Conservation (phyloP, 2,888 invertebrate genomes). For the Onthophagus sagittarius region DNA sequence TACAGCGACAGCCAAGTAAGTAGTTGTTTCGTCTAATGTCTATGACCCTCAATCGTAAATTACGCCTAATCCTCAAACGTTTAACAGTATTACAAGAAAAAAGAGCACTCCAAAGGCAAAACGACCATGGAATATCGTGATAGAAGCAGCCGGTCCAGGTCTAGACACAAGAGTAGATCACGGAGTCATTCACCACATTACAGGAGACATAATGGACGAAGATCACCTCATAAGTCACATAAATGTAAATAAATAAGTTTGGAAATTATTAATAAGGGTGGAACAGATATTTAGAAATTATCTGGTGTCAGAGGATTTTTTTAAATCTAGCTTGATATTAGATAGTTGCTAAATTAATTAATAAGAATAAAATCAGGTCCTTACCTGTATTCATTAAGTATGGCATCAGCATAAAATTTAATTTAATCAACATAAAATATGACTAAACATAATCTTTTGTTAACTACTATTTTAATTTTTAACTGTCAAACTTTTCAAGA, state of each 20-base stretch:
- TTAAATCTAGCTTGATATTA: too few relatives aligned
- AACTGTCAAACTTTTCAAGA: too few relatives aligned
- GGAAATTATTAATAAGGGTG: too few relatives aligned
- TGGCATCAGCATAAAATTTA: too few relatives aligned
- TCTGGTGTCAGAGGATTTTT: too few relatives aligned
- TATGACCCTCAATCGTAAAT: background rate
- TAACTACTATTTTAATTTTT: too few relatives aligned
- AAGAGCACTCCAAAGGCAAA: background rate
- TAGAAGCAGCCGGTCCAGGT: conserved; percentile 40
- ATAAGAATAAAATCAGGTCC: too few relatives aligned
- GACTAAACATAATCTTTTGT: too few relatives aligned
- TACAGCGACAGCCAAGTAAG: conserved; percentile 7
- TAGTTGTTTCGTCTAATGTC: background rate
- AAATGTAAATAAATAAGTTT: conserved; percentile 21
- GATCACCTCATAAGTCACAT: conserved; percentile 23
- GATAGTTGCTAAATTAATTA: too few relatives aligned
- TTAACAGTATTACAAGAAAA: conserved; percentile 1
- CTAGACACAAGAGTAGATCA: conserved; percentile 38
- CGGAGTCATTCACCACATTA: conserved; percentile 40
- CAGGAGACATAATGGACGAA: conserved; percentile 34
- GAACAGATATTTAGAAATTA: too few relatives aligned
- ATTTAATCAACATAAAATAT: too few relatives aligned
- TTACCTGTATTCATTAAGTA: too few relatives aligned
- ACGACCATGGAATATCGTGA: conserved; percentile 35
- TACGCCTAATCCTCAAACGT: background rate